phyloP scores from a whole-genome alignment of 2,888 invertebrate species.

The Tipula confusa region DNA sequence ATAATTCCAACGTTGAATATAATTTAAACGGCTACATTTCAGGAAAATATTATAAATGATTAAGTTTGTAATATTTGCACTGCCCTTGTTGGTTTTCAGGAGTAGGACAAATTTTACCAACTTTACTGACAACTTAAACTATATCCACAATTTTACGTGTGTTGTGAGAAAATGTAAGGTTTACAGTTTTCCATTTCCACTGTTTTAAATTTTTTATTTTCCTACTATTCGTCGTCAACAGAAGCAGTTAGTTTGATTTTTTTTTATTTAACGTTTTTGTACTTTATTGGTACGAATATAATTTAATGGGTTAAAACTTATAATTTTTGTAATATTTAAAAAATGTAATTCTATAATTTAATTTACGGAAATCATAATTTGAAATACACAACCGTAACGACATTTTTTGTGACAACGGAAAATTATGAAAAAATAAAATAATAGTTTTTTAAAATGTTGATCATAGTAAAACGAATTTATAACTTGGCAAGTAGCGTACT shows the following conservation, averaged over 20 bases:
- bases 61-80: too few relatives aligned
- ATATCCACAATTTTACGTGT: background rate
- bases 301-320: background rate
- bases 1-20: too few relatives aligned
- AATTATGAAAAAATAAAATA: background rate
- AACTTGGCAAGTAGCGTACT: background rate
- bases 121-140: background rate
- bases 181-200: background rate
- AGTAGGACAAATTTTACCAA: background rate
- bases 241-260: background rate
- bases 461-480: background rate
- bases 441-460: background rate
- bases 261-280: background rate
- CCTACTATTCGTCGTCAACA: background rate
- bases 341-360: background rate
- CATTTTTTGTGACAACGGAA: too few relatives aligned
- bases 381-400: background rate
- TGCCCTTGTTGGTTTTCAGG: too few relatives aligned
- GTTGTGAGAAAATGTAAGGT: background rate
- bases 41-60: too few relatives aligned
- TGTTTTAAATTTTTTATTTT: background rate
- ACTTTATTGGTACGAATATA: background rate
- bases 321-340: background rate
- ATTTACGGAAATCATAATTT: background rate
- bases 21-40: too few relatives aligned